phyloP scores from a whole-genome alignment of 2,113 vertebrate species.

The Noturus placidus region DNA sequence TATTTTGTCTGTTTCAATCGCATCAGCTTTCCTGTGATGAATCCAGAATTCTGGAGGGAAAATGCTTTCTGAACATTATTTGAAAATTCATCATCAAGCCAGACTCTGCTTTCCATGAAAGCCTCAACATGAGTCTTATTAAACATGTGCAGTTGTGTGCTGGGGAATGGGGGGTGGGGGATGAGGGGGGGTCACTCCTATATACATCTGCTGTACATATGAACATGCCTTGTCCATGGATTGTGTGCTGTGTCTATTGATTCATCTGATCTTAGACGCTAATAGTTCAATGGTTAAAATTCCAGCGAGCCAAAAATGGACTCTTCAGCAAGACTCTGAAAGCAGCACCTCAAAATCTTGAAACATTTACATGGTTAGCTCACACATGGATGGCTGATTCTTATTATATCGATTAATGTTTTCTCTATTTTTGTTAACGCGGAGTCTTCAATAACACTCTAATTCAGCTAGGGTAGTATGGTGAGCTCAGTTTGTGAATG shows the following conservation, averaged over 20 bases:
- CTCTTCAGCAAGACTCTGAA: neutral
- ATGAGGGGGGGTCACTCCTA: conserved; percentile 24
- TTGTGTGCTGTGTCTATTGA: neutral
- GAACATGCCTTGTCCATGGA: conserved; percentile 37
- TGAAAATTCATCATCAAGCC: conserved; percentile 6
- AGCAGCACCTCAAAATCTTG: neutral
- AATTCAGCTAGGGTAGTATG: neutral
- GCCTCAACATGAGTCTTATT: conserved; percentile 48
- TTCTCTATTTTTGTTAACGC: neutral
- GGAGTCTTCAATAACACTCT: neutral
- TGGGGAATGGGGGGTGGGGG: neutral
- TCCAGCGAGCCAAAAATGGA: neutral
- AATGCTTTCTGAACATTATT: conserved; percentile 22
- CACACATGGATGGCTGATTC: neutral
- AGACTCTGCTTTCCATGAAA: conserved; percentile 24
- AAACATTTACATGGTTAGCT: neutral
- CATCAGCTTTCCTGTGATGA: conserved; percentile 16
- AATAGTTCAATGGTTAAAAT: neutral
- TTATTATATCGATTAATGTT: neutral
- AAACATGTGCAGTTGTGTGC: conserved; percentile 42
- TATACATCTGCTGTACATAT: conserved; percentile 57
- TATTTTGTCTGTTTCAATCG: conserved; percentile 16
- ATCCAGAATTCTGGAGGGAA: conserved; percentile 10
- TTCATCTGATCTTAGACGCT: conserved; percentile 2
- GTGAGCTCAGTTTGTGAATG: neutral